Percentiles rank a stretch among this genome's conserved stretches.
Evolutionary conservation across 64 coral and sea anemone species (phyloP).

Genomic region (Montipora capricornis): DNA sequence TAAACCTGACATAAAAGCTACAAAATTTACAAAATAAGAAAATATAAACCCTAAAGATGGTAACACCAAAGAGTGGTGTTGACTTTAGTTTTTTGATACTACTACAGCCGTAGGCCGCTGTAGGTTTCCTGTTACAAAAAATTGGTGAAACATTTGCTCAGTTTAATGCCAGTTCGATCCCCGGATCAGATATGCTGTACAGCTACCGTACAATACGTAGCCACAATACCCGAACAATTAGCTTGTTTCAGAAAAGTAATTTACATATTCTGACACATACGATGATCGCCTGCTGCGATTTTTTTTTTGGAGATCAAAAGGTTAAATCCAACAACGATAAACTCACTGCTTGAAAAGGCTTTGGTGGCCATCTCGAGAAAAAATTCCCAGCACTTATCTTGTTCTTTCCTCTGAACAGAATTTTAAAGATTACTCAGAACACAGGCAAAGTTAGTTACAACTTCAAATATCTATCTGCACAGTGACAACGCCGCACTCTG

Average conservation of each 20-base stretch:
- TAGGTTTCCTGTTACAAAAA: neutral
- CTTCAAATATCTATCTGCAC: slow-evolving; percentile 18
- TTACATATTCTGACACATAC: too few relatives aligned
- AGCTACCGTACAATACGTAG: too few relatives aligned
- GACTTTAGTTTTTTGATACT: neutral
- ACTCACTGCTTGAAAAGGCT: neutral
- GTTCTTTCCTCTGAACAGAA: neutral
- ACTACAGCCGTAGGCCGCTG: too few relatives aligned
- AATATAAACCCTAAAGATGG: too few relatives aligned
- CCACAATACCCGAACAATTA: too few relatives aligned
- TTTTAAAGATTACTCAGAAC: slow-evolving; percentile 1
- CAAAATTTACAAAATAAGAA: too few relatives aligned
- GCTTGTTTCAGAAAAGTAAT: too few relatives aligned
- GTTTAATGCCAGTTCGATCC: neutral
- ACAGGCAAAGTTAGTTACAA: neutral
- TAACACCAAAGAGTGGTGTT: too few relatives aligned
- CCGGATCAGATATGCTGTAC: too few relatives aligned
- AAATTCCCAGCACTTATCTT: neutral
- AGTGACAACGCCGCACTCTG: neutral
- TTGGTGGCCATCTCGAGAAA: too few relatives aligned
- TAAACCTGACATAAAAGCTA: too few relatives aligned
- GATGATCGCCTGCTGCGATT: too few relatives aligned
- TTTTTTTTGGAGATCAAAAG: neutral
- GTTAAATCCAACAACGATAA: neutral
- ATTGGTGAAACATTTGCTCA: slow-evolving; percentile 11